Evolutionary conservation across 1,140 invertebrate genomes (phyloP).

Genomic region (Cecropterus lyciades): DNA sequence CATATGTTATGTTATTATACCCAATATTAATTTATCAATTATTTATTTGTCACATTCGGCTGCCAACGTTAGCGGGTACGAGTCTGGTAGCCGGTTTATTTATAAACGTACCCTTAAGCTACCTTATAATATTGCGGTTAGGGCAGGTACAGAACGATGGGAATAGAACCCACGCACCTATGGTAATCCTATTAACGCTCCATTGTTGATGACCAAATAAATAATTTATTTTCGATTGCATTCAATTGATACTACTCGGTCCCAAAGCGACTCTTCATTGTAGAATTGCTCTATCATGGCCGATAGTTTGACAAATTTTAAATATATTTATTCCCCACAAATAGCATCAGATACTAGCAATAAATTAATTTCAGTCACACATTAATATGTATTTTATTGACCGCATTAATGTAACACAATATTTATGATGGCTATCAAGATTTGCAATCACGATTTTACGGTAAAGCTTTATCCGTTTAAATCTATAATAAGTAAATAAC

Average conservation of each 20-base stretch:
- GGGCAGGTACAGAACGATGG: constrained; percentile 51
- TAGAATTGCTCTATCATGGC: constrained; percentile 50
- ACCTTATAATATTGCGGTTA: constrained; percentile 47
- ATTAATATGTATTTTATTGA: constrained; percentile 19
- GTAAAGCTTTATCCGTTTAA: too few species aligned
- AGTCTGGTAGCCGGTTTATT: not conserved
- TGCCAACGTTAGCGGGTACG: not conserved
- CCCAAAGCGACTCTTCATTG: constrained; percentile 48
- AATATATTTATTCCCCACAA: constrained; percentile 31
- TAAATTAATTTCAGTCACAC: constrained; percentile 26
- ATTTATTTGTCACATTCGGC: not conserved
- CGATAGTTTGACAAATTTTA: constrained; percentile 33
- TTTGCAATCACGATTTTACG: constrained; percentile 4
- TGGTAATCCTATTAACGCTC: constrained; percentile 73
- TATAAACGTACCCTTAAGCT: constrained; percentile 35
- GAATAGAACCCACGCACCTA: constrained; percentile 69
- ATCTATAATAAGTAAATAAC: too few species aligned
- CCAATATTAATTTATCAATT: too few species aligned
- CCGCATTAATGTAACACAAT: constrained; percentile 16
- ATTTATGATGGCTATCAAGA: constrained; percentile 17
- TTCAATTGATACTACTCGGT: constrained; percentile 48
- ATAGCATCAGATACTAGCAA: constrained; percentile 23
- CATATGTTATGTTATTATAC: too few species aligned
- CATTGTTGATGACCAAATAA: constrained; percentile 74
- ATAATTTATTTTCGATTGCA: constrained; percentile 75